phyloP scores from a whole-genome alignment of 2,113 vertebrate genomes.

The Kryptolebias marmoratus region DNA sequence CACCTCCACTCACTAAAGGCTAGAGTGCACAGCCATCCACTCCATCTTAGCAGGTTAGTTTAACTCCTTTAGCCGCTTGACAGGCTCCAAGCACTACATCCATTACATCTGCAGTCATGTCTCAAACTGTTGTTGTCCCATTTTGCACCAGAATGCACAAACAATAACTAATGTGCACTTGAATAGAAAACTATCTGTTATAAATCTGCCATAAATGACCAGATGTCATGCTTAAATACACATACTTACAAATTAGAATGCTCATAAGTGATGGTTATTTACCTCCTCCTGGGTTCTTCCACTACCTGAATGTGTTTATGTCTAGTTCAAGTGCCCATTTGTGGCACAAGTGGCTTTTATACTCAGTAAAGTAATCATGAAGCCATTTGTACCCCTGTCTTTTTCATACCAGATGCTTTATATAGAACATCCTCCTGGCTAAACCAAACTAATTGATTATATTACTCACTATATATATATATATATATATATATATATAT shows the following conservation, averaged over 20 bases:
- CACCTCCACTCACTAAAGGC: constrained; percentile 74
- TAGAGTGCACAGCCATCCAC: constrained; percentile 65
- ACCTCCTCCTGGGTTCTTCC: constrained; percentile 26
- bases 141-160: constrained; percentile 26
- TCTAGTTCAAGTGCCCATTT: constrained; percentile 64
- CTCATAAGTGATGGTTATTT: constrained; percentile 49
- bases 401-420: constrained; percentile 79
- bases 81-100: constrained; percentile 66
- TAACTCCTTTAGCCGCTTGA: constrained; percentile 70
- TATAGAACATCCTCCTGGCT: constrained; percentile 80
- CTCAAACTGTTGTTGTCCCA: constrained; percentile 27
- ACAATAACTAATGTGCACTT: constrained; percentile 20
- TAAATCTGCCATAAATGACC: not conserved
- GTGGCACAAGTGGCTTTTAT: constrained; percentile 62
- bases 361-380: constrained; percentile 73
- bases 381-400: constrained; percentile 64
- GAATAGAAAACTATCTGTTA: constrained; percentile 9
- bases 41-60: constrained; percentile 74
- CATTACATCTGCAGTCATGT: constrained; percentile 59
- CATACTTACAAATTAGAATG: constrained; percentile 5
- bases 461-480: not conserved
- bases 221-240: constrained; percentile 10
- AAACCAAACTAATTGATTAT: constrained; percentile 49
- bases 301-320: constrained; percentile 48
- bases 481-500: no score